Percentiles rank a stretch among this genome's conserved stretches.
phyloP scores from a whole-genome alignment of 1,140 invertebrate species.

The Yoshiicerus persimilis region DNA sequence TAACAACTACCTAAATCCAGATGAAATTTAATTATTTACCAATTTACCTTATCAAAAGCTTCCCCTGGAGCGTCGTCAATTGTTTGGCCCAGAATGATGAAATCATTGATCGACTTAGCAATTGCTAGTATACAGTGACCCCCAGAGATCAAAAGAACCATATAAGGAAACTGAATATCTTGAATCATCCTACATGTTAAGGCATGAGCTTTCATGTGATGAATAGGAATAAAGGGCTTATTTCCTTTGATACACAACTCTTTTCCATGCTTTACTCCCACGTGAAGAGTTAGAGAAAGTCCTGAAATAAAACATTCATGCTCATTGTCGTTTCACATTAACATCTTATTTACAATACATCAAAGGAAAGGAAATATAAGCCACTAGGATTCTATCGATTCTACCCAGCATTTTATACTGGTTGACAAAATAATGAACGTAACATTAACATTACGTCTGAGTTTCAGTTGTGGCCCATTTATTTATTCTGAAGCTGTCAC shows the following conservation, averaged over 20 bases:
- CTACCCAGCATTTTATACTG: too few species aligned
- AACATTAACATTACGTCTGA: too few species aligned
- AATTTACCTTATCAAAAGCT: constrained; percentile 78
- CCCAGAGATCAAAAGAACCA: constrained; percentile 86
- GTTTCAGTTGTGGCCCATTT: too few species aligned
- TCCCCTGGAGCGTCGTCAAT: constrained; percentile 89
- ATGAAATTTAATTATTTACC: neutral
- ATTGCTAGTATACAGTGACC: constrained; percentile 85
- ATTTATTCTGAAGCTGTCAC: too few species aligned
- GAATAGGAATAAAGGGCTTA: constrained; percentile 91
- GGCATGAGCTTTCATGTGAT: constrained; percentile 99
- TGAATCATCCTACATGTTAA: constrained; percentile 75
- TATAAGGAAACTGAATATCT: constrained; percentile 78
- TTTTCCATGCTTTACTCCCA: constrained; percentile 84
- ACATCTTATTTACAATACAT: too few species aligned
- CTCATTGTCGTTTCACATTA: too few species aligned
- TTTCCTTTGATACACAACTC: constrained; percentile 67
- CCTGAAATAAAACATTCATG: constrained; percentile 55
- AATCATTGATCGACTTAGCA: constrained; percentile 72
- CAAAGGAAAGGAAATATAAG: too few species aligned
- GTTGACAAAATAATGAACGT: too few species aligned
- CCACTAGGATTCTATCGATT: too few species aligned
- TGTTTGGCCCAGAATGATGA: constrained; percentile 74
- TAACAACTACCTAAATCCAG: neutral
- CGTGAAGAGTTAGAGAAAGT: constrained; percentile 71